Conservation (phyloP, 2,113 vertebrate genomes). For the Nematolebias whitei region DNA sequence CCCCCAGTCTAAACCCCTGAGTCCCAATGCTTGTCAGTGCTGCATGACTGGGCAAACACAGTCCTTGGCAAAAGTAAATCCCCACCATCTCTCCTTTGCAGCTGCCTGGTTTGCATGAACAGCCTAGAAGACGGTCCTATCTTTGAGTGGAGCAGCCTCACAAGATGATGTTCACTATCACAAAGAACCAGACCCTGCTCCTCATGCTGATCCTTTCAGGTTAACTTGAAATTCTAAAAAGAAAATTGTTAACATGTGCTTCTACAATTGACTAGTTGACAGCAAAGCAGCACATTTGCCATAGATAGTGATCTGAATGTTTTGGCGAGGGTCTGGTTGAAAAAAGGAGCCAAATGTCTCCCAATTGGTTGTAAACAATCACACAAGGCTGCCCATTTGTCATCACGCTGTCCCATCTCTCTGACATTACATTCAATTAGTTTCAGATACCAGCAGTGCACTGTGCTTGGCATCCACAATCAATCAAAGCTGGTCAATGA, state of each 20-base stretch:
- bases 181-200: conserved; percentile 30
- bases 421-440: conserved; percentile 71
- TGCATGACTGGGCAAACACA: conserved; percentile 75
- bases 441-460: conserved; percentile 59
- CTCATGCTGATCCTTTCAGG: not conserved
- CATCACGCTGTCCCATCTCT: conserved; percentile 43
- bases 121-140: conserved; percentile 35
- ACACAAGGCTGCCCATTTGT: conserved; percentile 55
- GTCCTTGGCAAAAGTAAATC: conserved; percentile 65
- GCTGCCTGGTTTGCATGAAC: conserved; percentile 56
- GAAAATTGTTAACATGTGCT: conserved; percentile 1
- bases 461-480: conserved; percentile 41
- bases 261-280: conserved; percentile 1
- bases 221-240: conserved; percentile 4
- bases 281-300: conserved; percentile 9
- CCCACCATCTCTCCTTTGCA: conserved; percentile 53
- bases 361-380: conserved; percentile 53
- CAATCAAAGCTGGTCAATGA: conserved; percentile 66
- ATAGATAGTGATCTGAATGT: conserved; percentile 25
- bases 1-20: conserved; percentile 52
- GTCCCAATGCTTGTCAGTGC: conserved; percentile 73
- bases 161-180: conserved; percentile 26
- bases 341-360: conserved; percentile 32
- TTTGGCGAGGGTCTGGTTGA: conserved; percentile 13
- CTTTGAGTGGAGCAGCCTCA: conserved; percentile 12